Evolutionary conservation across 64 coral and sea anemone species (phyloP).

Genomic region (Pocillopora verrucosa): DNA sequence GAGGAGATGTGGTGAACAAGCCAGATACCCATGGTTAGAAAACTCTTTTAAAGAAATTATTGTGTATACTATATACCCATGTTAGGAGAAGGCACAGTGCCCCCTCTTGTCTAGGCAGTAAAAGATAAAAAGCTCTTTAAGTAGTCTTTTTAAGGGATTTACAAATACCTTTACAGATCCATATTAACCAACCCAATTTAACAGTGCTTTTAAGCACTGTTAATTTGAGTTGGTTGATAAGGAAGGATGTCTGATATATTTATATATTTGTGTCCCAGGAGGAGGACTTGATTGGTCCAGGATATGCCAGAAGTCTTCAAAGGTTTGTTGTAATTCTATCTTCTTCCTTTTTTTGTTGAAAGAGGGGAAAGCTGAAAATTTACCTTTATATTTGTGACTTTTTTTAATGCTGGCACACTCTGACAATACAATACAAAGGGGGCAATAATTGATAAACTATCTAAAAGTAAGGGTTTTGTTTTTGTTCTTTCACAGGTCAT

Average conservation of each 20-base stretch:
- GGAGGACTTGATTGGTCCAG: slow-evolving; percentile 75
- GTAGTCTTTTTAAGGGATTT: background rate
- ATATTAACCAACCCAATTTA: background rate
- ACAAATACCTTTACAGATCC: background rate
- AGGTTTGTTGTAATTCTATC: slow-evolving; percentile 44
- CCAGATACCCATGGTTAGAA: slow-evolving; percentile 85
- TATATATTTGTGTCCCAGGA: slow-evolving; percentile 17
- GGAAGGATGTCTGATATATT: background rate
- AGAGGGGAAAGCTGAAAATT: no score
- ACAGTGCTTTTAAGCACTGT: background rate
- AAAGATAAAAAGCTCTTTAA: background rate
- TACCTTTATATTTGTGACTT: background rate
- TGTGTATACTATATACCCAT: no score
- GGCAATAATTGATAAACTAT: background rate
- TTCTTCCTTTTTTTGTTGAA: no score
- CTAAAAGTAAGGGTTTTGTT: background rate
- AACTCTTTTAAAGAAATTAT: background rate
- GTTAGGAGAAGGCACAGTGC: background rate
- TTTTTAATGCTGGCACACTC: background rate
- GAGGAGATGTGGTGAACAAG: slow-evolving; percentile 95
- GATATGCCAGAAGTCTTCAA: slow-evolving; percentile 90
- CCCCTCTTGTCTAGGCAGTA: background rate
- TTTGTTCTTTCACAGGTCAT: slow-evolving; percentile 72
- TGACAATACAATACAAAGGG: no score
- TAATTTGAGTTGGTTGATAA: background rate